Base-by-base conservation (phyloP, 1,140 invertebrate genomes). In the Pseudachorutes palmiensis region DNA sequence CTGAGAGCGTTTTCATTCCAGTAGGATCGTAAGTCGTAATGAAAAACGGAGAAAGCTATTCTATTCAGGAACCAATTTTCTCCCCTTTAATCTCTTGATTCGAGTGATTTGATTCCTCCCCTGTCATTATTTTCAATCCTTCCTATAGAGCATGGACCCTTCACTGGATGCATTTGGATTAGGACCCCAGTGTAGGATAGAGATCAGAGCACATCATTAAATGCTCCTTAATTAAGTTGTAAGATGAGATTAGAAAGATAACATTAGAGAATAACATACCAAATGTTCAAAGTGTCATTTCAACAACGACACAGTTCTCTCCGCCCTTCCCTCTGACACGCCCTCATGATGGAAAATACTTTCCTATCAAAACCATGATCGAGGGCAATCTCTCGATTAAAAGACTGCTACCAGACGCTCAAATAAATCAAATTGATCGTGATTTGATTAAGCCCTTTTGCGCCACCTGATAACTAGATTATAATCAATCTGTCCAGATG, bases 101-200 rank as follows among this genome's bases (percentile, higher is more conserved):
- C 55, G n/a, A 58, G n/a, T 58, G 55, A 58, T 58, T 5, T 58
- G 28, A 58, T 58, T 58, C n/a, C n/a, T n/a, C 45, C 45, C n/a
- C 14, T 48, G 45, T n/a, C n/a, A 48, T 14, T n/a, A 14, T 48
- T 48, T 48, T n/a, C n/a, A 48, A 48, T 48, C n/a, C 14, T 48
- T 48, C n/a, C 45, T 14, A n/a, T 48, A 48, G 45, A 48, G 14
- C n/a, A 48, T n/a, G n/a, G n/a, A n/a, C n/a, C n/a, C n/a, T n/a
- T n/a, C n/a, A n/a, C n/a, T n/a, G n/a, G n/a, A n/a, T n/a, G n/a
- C n/a, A n/a, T n/a, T n/a, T n/a, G n/a, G n/a, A n/a, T n/a, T n/a
- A n/a, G n/a, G n/a, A n/a, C n/a, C n/a, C n/a, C n/a, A n/a, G n/a
- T n/a, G n/a, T n/a, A n/a, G n/a, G n/a, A n/a, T n/a, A n/a, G 19